phyloP scores from a whole-genome alignment of 1,140 invertebrate genomes.

The Pristionchus pacificus region DNA sequence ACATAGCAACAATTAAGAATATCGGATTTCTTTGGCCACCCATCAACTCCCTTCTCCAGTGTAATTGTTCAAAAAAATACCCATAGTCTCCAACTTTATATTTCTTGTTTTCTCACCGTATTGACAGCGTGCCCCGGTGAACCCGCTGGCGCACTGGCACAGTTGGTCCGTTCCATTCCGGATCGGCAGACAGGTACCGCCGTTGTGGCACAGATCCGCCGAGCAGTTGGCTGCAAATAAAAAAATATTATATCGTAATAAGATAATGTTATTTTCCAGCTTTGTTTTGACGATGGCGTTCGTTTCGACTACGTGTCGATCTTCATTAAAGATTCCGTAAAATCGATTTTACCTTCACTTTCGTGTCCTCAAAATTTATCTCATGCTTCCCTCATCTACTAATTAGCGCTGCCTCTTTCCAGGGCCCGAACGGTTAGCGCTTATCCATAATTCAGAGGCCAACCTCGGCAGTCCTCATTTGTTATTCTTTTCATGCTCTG shows the following conservation, averaged over 20 bases:
- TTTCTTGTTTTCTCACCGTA: constrained; percentile 44
- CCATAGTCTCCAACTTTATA: not conserved
- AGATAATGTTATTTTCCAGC: not conserved
- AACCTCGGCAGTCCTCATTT: too few species aligned
- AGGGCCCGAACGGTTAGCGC: too few species aligned
- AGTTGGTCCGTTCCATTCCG: constrained; percentile 41
- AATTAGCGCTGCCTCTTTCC: not conserved
- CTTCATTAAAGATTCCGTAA: not conserved
- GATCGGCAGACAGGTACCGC: constrained; percentile 49
- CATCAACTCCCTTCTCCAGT: too few species aligned
- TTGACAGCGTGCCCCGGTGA: constrained; percentile 56
- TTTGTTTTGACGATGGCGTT: not conserved
- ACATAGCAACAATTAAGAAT: too few species aligned
- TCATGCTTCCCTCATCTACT: not conserved
- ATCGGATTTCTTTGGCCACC: too few species aligned
- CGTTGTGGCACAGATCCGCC: constrained; percentile 57
- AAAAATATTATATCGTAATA: not conserved
- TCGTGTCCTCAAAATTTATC: not conserved
- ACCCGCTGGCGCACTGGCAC: constrained; percentile 53
- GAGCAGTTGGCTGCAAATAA: constrained; percentile 59
- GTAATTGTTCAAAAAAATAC: too few species aligned
- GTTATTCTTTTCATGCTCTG: too few species aligned
- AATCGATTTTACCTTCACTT: not conserved
- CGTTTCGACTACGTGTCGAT: not conserved
- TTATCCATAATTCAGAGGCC: too few species aligned